A percentile compares a stretch with the other conserved stretches of the same genome.
Conservation (phyloP, 2,113 vertebrate species). For the Xyliphius kryptos region DNA sequence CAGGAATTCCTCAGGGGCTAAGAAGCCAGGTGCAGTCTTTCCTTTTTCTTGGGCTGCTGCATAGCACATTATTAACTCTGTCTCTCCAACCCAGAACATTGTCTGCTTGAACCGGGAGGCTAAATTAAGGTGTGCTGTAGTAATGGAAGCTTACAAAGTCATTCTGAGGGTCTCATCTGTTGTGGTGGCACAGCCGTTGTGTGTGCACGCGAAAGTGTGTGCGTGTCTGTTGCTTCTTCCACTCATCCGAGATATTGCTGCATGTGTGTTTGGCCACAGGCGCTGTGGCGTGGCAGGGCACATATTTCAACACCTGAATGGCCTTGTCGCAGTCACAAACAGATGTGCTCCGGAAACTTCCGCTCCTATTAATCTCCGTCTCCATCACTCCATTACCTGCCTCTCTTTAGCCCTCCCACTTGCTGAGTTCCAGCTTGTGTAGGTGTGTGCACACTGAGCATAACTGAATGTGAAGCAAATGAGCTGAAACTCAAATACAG, state of each 20-base stretch:
- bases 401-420: neutral
- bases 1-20: constrained; percentile 27
- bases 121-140: constrained; percentile 29
- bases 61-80: constrained; percentile 24
- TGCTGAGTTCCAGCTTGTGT: no score
- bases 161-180: constrained; percentile 24
- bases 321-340: constrained; percentile 38
- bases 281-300: constrained; percentile 22
- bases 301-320: constrained; percentile 39
- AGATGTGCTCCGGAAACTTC: constrained; percentile 33
- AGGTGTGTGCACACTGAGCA: no score
- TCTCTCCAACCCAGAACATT: neutral
- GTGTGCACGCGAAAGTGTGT: constrained; percentile 4
- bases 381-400: neutral
- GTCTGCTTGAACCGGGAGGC: constrained; percentile 15
- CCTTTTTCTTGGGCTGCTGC: constrained; percentile 2
- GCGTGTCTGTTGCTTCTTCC: neutral
- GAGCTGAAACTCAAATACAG: no score
- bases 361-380: constrained; percentile 29
- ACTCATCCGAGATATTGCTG: constrained; percentile 30
- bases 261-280: constrained; percentile 36
- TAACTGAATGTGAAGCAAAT: no score
- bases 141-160: constrained; percentile 27
- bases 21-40: constrained; percentile 19
- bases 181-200: constrained; percentile 13